Base-by-base conservation (phyloP, 1,140 invertebrate species). In the Anoplophora glabripennis region DNA sequence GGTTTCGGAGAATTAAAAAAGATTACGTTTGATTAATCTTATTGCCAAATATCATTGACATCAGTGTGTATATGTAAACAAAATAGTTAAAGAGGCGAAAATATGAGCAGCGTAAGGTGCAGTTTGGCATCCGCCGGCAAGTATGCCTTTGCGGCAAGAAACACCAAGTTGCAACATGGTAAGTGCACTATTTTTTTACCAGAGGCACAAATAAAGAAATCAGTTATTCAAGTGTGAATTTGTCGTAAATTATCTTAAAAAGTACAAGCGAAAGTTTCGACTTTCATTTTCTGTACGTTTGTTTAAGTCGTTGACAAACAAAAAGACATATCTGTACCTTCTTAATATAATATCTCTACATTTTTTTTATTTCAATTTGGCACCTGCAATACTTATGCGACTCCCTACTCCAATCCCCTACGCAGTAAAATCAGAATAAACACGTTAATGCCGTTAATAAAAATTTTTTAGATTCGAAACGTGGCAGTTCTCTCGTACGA, bases 21-120 rank as follows among this genome's bases (percentile, higher is more conserved):
- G 8, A 40, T 40, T 4, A 40, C 11, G 11, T 40, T 46, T 12
- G 44, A 7, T 46, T 11, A n/a, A 17, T 28, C 44, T 18, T 11
- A 14, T n/a, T 18, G 11, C 17, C 21, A 11, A 11, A 46, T 46
- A 15, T 46, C 1, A 7, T 47, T 15, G 18, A 12, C 3, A 17
- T n/a, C 11, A 18, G 12, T 12, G 18, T 15, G 45, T 18, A 18
- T n/a, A 47, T 18, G 12, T 5, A 47, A 17, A 18, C 12, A 47
- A 47, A 33, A 47, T 7, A 5, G 12, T 47, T 18, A 49, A 9
- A 55, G 17, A 12, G 47, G 46, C 21, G 36, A 53, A 40, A 68
- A 56, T 21, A 74, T 74, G 72, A 66, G 67, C 33, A 71, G 68
- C 67, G 72, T 74, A 17, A 63, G 72, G 48, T 72, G 72, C 61